These are phyloP conservation scores for Temnothorax curvispinosus DNA, from an alignment of 1,140 invertebrate species.

Conservation along the genomic window DNA sequence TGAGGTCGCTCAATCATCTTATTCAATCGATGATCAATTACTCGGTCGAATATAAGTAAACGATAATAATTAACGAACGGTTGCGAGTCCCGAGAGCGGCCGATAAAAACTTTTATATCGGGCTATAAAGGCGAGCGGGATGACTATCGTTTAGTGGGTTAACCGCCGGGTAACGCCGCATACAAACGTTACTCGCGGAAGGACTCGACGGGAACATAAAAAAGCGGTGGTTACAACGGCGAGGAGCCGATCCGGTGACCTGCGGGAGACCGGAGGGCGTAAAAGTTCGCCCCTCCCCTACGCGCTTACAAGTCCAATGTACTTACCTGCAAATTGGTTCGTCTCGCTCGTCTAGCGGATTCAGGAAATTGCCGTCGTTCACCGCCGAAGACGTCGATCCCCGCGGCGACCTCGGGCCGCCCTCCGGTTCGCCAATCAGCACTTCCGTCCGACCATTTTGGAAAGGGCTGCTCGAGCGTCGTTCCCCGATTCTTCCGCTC, in stretches of 20 bases:
- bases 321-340: constrained; percentile 83
- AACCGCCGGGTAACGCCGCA: neutral
- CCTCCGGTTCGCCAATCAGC: constrained; percentile 87
- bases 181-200: neutral
- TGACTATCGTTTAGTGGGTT: neutral
- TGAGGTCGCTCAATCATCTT: neutral
- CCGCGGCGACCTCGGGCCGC: constrained; percentile 84
- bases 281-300: neutral
- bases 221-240: neutral
- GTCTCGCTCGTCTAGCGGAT: constrained; percentile 79
- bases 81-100: neutral
- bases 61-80: constrained; percentile 18
- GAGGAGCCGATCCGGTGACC: neutral
- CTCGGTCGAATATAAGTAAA: neutral
- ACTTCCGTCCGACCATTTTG: constrained; percentile 91
- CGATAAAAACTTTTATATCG: constrained; percentile 40
- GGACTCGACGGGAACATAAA: neutral
- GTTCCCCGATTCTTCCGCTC: constrained; percentile 79
- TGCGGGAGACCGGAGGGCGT: neutral
- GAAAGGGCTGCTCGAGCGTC: constrained; percentile 87
- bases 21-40: constrained; percentile 4
- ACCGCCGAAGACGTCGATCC: constrained; percentile 84
- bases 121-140: neutral
- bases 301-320: neutral
- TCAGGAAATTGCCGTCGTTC: constrained; percentile 81